phyloP scores from a whole-genome alignment of 2,797 vertebrate genomes.

The Rhabdomys pumilio region DNA sequence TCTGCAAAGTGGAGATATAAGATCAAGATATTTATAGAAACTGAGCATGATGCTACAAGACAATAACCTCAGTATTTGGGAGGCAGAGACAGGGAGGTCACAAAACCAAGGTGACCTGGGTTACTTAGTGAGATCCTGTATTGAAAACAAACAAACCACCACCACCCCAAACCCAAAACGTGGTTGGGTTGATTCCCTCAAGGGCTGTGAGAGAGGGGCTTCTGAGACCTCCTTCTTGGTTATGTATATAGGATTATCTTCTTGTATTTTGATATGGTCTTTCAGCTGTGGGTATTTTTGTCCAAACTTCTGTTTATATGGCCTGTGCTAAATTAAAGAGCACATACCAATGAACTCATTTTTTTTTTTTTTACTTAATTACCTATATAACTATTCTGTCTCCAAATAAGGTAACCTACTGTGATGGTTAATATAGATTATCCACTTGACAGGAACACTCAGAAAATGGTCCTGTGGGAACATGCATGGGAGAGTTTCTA shows the following conservation, averaged over 20 bases:
- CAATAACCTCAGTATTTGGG: not conserved
- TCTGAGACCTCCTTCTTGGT: not conserved
- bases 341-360: not conserved
- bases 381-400: not conserved
- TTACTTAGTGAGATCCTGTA: not conserved
- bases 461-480: not conserved
- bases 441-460: not conserved
- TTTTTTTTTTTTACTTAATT: not conserved
- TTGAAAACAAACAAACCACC: not conserved
- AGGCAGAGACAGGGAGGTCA: not conserved
- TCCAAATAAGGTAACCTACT: not conserved
- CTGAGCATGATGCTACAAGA: not conserved
- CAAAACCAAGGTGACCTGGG: not conserved
- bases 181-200: not conserved
- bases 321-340: not conserved
- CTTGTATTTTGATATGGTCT: not conserved
- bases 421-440: not conserved
- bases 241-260: not conserved
- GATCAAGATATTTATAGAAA: not conserved
- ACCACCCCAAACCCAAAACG: not conserved
- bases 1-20: not conserved
- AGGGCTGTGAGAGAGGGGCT: not conserved
- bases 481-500: not conserved
- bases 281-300: not conserved
- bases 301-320: not conserved